Base-by-base conservation (phyloP, 1,140 invertebrate genomes). In the Streblospio benedicti region DNA sequence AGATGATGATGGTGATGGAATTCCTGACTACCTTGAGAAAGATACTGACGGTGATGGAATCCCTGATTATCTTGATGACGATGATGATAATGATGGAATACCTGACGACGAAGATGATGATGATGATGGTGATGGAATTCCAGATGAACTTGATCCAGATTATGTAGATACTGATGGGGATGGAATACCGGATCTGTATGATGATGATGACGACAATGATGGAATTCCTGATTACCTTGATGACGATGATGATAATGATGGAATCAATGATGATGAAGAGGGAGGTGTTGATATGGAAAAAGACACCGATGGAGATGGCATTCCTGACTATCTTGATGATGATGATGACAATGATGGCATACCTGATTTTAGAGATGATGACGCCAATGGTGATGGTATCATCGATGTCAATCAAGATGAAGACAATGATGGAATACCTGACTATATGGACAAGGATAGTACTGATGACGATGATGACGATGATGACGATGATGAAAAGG, bases 321-420 rank as follows among this genome's bases (percentile, higher is more conserved):
- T 60, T 23, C 60, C 60, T 4, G 60, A 65, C 43, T 52, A 52
- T 41, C 32, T 63, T 14, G 63, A 65, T 28, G 41, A 58, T 16
- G 70, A 73, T 57, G 41, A 61, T 5, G 64, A 76, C 60, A 69
- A 68, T 16, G 73, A 76, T 65, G 75, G 75, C 14, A 75, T 75
- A 32, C 72, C 72, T 14, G 73, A 76, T 52, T 51, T 74, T 58
- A 32, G 66, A 27, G 71, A 74, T 45, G 60, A 69, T 16, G 73
- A 76, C 61, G 70, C 62, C 27, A 70, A 77, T 60, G 67, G 68
- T 38, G 56, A 58, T 28, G 63, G 60, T 12, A 61, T 57, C 25
- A 49, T 53, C 35, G 54, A 62, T n/a, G 60, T 57, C 45, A 55
- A 62, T 38, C 33, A 52, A 35, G 43, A 35, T 35, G 71, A 75